Evolutionary conservation across 2,888 invertebrate genomes (phyloP), one percentile per base, ranked within the genome.

Genomic region (Trachelus troglodyta): DNA sequence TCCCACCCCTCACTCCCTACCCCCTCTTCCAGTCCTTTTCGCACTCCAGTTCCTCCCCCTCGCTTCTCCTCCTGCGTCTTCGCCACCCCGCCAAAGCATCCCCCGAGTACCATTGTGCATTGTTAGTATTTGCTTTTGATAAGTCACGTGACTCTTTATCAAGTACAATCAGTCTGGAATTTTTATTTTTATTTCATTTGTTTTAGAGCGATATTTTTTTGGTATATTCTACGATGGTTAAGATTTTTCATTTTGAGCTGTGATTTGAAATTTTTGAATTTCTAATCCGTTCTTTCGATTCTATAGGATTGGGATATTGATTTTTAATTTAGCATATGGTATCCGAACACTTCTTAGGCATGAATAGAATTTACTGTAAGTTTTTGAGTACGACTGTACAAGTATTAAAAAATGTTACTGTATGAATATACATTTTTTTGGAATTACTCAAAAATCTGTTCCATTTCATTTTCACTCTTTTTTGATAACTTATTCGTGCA

Each of bases 401-500:
- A 15, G 15, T 15, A 4, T 40, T 15, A 40, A 40, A 23, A 23
- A 6, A 9, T 23, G 15, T 40, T 23, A 40, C 0, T 23, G 0
- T 9, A 37, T 0, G 0, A 37, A 37, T 15, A 15, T 4, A 4
- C 4, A 15, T 37, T 12, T 4, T 37, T 12, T 15, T 15, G 4
- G 37, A 15, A 12, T 15, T 15, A 37, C 37, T 37, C 40, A 23
- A 56, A 56, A 56, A 23, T 56, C 23, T 56, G 23, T 56, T 23
- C 9, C 0, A 23, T 23, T 56, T 23, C 2, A 15, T 6, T 15
- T 1, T 15, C 3, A 15, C 56, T 56, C 23, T 15, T 56, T 9
- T 15, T 56, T 9, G 56, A 2, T 23, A 56, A 23, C 9, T 78
- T 76, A 79, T 81, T 78, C 79, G 82, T 79, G 82, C 87, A 82